Evolutionary conservation across 2,888 invertebrate species (phyloP), one percentile per base, ranked within the genome.

Genomic region (Drosophila diplacantha): DNA sequence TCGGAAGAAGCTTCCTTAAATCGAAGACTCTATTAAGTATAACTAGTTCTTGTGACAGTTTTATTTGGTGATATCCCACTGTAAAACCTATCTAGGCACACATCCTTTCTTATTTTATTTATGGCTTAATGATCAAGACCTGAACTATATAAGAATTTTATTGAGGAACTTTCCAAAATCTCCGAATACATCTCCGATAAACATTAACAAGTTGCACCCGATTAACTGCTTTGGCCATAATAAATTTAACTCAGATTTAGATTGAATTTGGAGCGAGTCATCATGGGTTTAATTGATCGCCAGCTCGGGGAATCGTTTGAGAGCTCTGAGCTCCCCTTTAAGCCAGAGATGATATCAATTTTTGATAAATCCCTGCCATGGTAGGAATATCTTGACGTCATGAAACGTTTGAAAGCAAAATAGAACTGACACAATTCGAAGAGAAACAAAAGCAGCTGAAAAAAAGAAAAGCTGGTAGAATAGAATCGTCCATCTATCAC

Each of bases 361-460:
- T 39, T 34, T 34, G 32, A 56, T 43, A 56, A 44, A 51, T 60
- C 29, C 44, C 20, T 39, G 22, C 26, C 12, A 46, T 11, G 24
- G 8, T 20, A 26, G 29, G 43, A 41, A 34, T 7, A 20, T 34
- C 54, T 34, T 22, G 63, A 49, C 65, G 68, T 67, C 65, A 65
- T 34, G 20, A 38, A 14, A 5, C 5, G 34, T 39, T 35, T 20
- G 34, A 63, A 46, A n/a, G 46, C 50, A 62, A 68, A 74, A 72
- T 70, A 49, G 69, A 71, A 56, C 69, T 79, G 81, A 69, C 72
- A 79, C 79, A 71, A 81, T 83, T 79, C 73, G 74, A 61, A 56
- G 58, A 35, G 20, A 39, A 32, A 59, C 63, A 60, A 53, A 44
- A 50, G 43, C 43, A 43, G 26, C 12, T 3, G 35, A 35, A 5